phyloP scores from a whole-genome alignment of 1,140 invertebrate species.

The Bombus terrestris region DNA sequence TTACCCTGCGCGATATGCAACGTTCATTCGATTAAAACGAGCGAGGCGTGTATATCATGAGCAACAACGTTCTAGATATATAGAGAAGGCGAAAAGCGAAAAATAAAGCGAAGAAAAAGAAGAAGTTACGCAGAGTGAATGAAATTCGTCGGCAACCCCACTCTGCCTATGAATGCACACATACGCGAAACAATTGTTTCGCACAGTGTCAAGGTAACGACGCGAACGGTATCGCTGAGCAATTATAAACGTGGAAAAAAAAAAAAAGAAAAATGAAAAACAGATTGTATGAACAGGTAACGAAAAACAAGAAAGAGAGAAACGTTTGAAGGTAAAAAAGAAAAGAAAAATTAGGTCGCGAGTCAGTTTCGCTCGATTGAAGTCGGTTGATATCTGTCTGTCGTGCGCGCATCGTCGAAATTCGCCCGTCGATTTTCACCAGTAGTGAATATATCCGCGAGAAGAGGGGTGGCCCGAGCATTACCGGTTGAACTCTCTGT shows the following conservation, averaged over 20 bases:
- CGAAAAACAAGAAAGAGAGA: background rate
- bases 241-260: constrained; percentile 2
- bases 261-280: background rate
- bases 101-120: background rate
- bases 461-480: constrained; percentile 9
- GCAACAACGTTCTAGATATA: background rate
- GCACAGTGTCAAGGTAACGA: constrained; percentile 32
- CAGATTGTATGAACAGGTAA: background rate
- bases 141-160: background rate
- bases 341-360: constrained; percentile 24
- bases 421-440: constrained; percentile 35
- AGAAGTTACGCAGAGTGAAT: background rate
- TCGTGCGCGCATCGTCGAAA: constrained; percentile 8
- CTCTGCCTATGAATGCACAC: too few species aligned
- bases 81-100: background rate
- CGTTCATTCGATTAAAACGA: constrained; percentile 23
- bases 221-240: background rate
- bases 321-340: background rate
- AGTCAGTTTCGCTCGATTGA: background rate
- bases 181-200: constrained; percentile 28
- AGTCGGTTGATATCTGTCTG: background rate
- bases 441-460: background rate
- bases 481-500: constrained; percentile 33
- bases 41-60: background rate
- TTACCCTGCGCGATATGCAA: background rate